These are phyloP conservation scores for human (Homo sapiens) DNA, from an alignment of 2,113 vertebrate species.

Conservation along the genomic window DNA sequence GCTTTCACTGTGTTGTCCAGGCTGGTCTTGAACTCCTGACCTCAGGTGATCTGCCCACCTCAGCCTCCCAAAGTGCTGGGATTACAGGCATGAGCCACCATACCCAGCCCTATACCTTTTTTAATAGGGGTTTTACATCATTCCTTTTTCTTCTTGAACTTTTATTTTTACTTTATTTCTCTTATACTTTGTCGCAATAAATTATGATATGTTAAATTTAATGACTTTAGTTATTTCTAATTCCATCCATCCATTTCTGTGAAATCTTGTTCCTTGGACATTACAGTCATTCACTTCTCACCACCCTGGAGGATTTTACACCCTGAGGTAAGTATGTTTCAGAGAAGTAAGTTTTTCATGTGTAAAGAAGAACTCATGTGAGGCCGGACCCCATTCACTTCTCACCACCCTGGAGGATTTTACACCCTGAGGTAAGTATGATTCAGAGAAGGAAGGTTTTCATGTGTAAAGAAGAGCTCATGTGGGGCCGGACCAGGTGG, in stretches of 20 bases:
- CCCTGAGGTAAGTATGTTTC: not conserved
- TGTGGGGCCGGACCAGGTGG: too few relatives aligned
- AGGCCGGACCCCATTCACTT: not conserved
- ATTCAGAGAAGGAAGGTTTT: not conserved
- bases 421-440: not conserved
- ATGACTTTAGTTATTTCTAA: not conserved
- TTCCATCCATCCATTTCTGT: not conserved
- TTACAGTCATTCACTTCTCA: not conserved
- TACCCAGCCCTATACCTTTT: not conserved
- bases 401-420: not conserved
- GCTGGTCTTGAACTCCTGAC: not conserved
- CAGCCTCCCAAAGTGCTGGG: not conserved
- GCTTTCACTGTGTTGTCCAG: not conserved
- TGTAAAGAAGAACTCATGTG: not conserved
- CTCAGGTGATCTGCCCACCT: not conserved
- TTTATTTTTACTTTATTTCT: not conserved
- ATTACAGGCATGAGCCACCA: not conserved
- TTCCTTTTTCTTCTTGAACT: not conserved
- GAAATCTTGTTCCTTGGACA: not conserved
- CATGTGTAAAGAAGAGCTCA: not conserved
- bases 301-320: not conserved
- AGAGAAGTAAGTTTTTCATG: not conserved
- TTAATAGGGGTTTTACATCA: not conserved
- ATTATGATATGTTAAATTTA: not conserved
- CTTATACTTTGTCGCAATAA: not conserved